Conservation (phyloP, 1,140 invertebrate genomes). For the Pseudomyrmex cubaensis region DNA sequence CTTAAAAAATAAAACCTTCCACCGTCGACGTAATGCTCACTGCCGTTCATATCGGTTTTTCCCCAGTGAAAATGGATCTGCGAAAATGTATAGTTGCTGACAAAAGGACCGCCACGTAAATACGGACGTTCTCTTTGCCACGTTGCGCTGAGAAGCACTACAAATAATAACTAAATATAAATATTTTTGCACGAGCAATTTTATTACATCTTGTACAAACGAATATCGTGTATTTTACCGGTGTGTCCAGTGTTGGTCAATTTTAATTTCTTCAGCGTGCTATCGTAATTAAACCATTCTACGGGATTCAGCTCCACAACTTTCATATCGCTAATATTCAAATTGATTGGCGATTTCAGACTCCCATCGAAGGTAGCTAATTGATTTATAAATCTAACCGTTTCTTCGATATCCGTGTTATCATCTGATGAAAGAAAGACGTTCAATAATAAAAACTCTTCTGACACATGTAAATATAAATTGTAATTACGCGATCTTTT, state of each 20-base stretch:
- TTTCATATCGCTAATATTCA: slow-evolving; percentile 84
- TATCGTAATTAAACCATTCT: slow-evolving; percentile 85
- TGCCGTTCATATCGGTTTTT: slow-evolving; percentile 88
- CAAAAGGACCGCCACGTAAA: slow-evolving; percentile 87
- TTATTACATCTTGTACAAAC: not conserved
- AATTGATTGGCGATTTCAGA: slow-evolving; percentile 85
- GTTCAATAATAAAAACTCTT: not conserved
- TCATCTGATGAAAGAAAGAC: not conserved
- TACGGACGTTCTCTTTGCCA: slow-evolving; percentile 86
- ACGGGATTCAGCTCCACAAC: slow-evolving; percentile 83
- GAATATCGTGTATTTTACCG: slow-evolving; percentile 75
- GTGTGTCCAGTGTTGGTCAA: slow-evolving; percentile 87
- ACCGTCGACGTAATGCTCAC: slow-evolving; percentile 91
- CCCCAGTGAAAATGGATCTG: slow-evolving; percentile 95
- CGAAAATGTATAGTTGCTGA: slow-evolving; percentile 88
- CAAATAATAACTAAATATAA: not conserved
- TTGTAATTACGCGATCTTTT: not conserved
- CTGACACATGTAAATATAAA: too few relatives aligned
- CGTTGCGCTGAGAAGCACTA: slow-evolving; percentile 86
- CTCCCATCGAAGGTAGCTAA: slow-evolving; percentile 42
- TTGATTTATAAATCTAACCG: slow-evolving; percentile 49
- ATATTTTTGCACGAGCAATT: not conserved
- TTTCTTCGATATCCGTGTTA: not conserved
- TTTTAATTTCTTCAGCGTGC: slow-evolving; percentile 87
- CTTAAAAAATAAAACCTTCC: slow-evolving; percentile 78